Evolutionary conservation across 2,113 vertebrate species (phyloP), one percentile per base, ranked within the genome.

Genomic region (Sturnus vulgaris): DNA sequence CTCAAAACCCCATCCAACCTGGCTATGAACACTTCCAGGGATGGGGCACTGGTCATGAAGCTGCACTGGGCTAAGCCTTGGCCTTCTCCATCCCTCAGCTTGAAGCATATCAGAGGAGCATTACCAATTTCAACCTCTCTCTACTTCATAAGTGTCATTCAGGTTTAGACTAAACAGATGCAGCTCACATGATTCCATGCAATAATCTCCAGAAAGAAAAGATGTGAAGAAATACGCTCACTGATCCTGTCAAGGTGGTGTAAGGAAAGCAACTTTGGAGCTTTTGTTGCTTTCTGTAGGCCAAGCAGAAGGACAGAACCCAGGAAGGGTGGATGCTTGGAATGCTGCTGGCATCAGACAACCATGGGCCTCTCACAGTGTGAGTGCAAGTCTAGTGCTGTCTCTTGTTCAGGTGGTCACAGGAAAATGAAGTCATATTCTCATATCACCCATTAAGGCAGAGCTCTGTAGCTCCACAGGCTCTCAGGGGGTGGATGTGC

Each of bases 381-480:
- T 27, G 33, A 56, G 8, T 68, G 33, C 64, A 84, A 84, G 42
- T 24, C 18, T 73, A 66, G 40, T 9, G 25, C 50, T 81, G 14
- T 55, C 60, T 27, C 33, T 39, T 2, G 1, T 75, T 59, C 1
- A 3, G 7, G 19, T 35, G 52, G 13, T 46, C 39, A 42, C 30
- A 52, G 5, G 22, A 86, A 60, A 80, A 52, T 40, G 80, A 81
- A 35, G 49, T 44, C 35, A 60, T 47, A 44, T 11, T 70, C 28
- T 77, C 0, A 0, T n/a, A 21, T 11, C 23, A 20, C 0, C 1
- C 33, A 13, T 2, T 25, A 49, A 72, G 28, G 39, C 18, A 72
- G 49, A 64, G 18, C 23, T 83, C 47, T 83, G 39, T 37, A 78
- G 42, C 39, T 61, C 23, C 56, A 30, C 27, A 27, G 50, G 56